Conservation (phyloP, 2,113 vertebrate genomes). For the Ranitomeya variabilis region DNA sequence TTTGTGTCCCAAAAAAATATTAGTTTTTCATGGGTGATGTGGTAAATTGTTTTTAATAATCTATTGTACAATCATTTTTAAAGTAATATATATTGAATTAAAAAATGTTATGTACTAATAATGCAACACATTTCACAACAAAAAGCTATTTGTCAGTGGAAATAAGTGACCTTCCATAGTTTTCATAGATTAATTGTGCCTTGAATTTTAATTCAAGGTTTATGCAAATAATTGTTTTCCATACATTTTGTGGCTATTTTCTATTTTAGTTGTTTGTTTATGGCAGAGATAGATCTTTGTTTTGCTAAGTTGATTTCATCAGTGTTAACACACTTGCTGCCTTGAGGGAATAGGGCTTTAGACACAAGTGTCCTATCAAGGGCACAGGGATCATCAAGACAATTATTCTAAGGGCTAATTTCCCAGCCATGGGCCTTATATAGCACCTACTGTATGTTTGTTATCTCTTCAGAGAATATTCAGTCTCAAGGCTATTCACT, state of each 20-base stretch:
- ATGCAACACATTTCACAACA: background rate
- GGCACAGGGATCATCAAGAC: constrained; percentile 26
- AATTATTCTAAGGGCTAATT: constrained; percentile 51
- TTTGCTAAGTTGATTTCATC: constrained; percentile 54
- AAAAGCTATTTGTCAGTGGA: background rate
- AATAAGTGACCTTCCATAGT: background rate
- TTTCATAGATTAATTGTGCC: background rate
- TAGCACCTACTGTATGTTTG: constrained; percentile 39
- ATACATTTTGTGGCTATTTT: constrained; percentile 6
- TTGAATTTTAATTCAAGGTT: background rate
- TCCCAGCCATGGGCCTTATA: constrained; percentile 20
- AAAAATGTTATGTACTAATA: too few species aligned
- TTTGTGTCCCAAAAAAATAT: too few species aligned
- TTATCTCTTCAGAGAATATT: constrained; percentile 38
- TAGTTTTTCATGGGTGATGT: too few species aligned
- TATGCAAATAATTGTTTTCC: constrained; percentile 41
- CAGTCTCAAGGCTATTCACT: constrained; percentile 41
- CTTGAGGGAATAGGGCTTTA: constrained; percentile 25
- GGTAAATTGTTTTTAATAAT: too few species aligned
- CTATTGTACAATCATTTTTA: too few species aligned
- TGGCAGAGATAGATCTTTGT: constrained; percentile 18
- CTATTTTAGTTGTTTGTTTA: constrained; percentile 52
- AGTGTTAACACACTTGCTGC: constrained; percentile 15
- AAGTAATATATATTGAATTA: too few species aligned
- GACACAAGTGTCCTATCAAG: constrained; percentile 57